Evolutionary conservation across 1,140 invertebrate genomes (phyloP).

Genomic region (Arctopsyche grandis): DNA sequence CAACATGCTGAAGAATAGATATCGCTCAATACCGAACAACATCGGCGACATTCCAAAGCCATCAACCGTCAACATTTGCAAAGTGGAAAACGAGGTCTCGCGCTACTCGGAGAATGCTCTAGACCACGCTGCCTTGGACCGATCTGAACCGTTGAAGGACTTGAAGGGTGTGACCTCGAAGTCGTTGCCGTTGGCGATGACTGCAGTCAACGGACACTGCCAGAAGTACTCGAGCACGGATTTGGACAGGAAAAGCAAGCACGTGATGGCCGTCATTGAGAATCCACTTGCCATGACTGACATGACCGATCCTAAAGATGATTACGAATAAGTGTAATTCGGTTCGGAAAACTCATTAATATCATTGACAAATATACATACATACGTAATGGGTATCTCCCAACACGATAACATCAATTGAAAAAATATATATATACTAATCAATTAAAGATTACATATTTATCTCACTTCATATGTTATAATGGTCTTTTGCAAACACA

Average conservation of each 20-base stretch:
- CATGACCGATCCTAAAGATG: background rate
- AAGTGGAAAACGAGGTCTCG: background rate
- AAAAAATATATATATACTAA: background rate
- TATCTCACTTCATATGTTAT: background rate
- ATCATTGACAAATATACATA: background rate
- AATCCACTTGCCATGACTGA: slow-evolving; percentile 13
- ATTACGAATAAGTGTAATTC: background rate
- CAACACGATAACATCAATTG: background rate
- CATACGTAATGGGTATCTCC: background rate
- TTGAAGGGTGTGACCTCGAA: background rate
- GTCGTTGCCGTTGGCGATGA: slow-evolving; percentile 1
- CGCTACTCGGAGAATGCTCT: background rate
- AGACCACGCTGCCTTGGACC: background rate
- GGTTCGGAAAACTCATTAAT: background rate
- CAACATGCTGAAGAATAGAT: background rate
- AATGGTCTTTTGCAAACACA: background rate
- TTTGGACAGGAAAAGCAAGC: no score
- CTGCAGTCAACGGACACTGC: background rate
- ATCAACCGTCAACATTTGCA: background rate
- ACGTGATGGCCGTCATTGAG: slow-evolving; percentile 2
- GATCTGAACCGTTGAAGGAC: background rate
- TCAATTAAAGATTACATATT: background rate
- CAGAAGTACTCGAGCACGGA: background rate
- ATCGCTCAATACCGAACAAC: background rate
- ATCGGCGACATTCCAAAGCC: background rate